A percentile compares a stretch with the other conserved stretches of the same genome.
Evolutionary conservation across 2,113 vertebrate species (phyloP).

Genomic region (Leucosticte australis): DNA sequence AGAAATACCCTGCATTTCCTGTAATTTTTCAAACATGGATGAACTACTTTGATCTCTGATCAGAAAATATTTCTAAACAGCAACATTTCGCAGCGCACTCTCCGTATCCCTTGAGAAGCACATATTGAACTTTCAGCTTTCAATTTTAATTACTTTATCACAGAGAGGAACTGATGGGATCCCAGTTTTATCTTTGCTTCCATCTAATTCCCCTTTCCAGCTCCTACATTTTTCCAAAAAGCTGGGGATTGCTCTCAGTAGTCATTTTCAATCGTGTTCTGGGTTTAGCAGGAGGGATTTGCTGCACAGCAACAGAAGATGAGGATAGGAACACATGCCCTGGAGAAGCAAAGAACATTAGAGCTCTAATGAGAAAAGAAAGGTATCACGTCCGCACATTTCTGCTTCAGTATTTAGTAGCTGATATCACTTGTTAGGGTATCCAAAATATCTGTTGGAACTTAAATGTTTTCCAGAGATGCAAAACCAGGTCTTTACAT

Average conservation of each 20-base stretch:
- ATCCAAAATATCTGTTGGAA: background rate
- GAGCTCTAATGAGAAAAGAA: background rate
- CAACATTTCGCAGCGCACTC: background rate
- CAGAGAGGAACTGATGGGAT: background rate
- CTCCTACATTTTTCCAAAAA: background rate
- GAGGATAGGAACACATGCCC: accelerated
- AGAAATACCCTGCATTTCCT: background rate
- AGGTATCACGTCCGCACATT: background rate
- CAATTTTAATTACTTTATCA: background rate
- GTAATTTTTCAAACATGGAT: background rate
- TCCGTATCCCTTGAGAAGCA: background rate
- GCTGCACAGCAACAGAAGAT: background rate
- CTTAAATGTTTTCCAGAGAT: background rate
- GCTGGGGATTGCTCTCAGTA: background rate
- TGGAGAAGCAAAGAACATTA: background rate
- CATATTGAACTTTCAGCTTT: background rate
- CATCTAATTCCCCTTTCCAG: background rate
- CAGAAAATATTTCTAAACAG: background rate
- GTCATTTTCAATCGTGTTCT: background rate
- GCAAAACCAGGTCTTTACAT: background rate
- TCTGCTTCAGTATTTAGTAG: background rate
- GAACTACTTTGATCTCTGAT: background rate
- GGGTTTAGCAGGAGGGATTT: background rate
- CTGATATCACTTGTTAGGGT: background rate
- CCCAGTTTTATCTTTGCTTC: background rate